phyloP scores from a whole-genome alignment of 2,797 vertebrate genomes.

The Peromyscus melanophrys region DNA sequence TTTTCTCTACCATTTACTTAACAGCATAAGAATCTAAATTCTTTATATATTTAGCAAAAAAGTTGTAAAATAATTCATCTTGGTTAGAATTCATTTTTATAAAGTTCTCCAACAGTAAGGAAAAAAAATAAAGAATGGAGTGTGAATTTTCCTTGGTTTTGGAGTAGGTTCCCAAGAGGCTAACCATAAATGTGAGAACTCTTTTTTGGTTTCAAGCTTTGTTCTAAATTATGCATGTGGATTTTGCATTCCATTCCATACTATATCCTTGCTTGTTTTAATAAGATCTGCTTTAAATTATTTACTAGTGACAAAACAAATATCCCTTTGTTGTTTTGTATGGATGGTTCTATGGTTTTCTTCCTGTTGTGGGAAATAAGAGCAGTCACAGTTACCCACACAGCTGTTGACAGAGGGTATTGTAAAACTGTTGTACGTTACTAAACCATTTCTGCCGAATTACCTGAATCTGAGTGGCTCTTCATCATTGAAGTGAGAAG shows the following conservation, averaged over 20 bases:
- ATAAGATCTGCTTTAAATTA: slow-evolving; percentile 78
- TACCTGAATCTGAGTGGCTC: slow-evolving; percentile 16
- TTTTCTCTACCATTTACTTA: neutral
- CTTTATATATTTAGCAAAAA: slow-evolving; percentile 1
- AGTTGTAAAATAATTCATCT: slow-evolving; percentile 1
- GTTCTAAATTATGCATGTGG: slow-evolving; percentile 74
- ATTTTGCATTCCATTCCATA: slow-evolving; percentile 54
- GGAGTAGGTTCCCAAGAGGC: neutral
- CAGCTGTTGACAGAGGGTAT: slow-evolving; percentile 1
- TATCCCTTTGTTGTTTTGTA: slow-evolving; percentile 45
- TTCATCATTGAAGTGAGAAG: slow-evolving; percentile 30
- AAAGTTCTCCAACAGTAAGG: slow-evolving; percentile 9
- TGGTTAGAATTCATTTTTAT: neutral
- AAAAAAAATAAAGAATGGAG: neutral
- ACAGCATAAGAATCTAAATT: neutral
- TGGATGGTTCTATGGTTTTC: slow-evolving; percentile 1
- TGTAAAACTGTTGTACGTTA: neutral
- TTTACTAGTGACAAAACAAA: slow-evolving; percentile 65
- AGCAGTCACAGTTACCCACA: slow-evolving; percentile 8
- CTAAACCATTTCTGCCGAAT: slow-evolving; percentile 20
- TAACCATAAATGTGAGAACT: slow-evolving; percentile 58
- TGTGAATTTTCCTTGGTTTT: slow-evolving; percentile 35
- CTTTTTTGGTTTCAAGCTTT: slow-evolving; percentile 40
- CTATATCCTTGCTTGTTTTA: slow-evolving; percentile 71
- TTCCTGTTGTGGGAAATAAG: slow-evolving; percentile 54